Base-by-base conservation (phyloP, 2,888 invertebrate species). In the Eilema caniola region DNA sequence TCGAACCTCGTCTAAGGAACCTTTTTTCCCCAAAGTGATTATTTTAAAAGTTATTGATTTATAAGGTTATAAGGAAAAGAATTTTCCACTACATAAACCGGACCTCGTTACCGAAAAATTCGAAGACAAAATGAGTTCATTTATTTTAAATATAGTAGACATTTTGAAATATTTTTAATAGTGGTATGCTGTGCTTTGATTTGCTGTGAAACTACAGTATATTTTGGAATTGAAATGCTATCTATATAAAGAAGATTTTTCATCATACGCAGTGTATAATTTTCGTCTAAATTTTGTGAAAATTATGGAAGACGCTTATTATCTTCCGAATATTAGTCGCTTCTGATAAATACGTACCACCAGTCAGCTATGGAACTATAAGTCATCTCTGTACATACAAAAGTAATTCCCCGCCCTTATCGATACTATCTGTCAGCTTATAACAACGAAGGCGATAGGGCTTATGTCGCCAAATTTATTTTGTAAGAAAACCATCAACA, bases 61-160 rank as follows among this genome's bases (percentile, higher is more conserved):
- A 28, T 67, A 79, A 79, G 71, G 66, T 74, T 79, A 73, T 72
- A 72, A 70, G 70, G 71, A 66, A 71, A 71, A 69, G 67, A 74
- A 81, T 81, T 81, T 80, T 81, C 74, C 80, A 69, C 79, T 73
- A 73, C 82, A 73, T 80, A 81, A 79, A 73, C 60, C 59, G 24
- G 62, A 70, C 65, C 61, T 76, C 62, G 66, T 74, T 81, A 67
- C 62, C 66, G 33, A 63, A 23, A 20, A 47, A 64, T 33, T 79
- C 69, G 66, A 64, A 77, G 73, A 73, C 31, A 31, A 78, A 76
- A 72, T 79, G 67, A 70, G 66, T 63, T 37, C 31, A 60, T 72
- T 41, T 68, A 65, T 8, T 67, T 70, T 10, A 47, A 41, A 61
- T 41, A 64, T 3, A 61, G 33, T 47, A 61, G 61, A 20, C 66